Percentiles rank a stretch among this genome's conserved stretches.
phyloP scores from a whole-genome alignment of 1,140 invertebrate genomes.

The Elymnias hypermnestra region DNA sequence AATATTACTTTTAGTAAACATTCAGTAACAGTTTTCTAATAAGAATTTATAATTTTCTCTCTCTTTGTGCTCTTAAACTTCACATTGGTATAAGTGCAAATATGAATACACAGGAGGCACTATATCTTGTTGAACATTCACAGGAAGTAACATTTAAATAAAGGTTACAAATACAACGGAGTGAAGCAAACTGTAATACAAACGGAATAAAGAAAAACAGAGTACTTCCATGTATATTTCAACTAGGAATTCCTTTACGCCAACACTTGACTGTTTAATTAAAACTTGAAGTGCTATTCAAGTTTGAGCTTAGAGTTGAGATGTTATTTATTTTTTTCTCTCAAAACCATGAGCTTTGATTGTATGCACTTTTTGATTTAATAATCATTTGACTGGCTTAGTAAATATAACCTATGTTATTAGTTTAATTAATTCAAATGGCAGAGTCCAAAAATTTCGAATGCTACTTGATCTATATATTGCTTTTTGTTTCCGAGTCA shows the following conservation, averaged over 20 bases:
- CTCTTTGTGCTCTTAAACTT: not conserved
- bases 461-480: no score
- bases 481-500: no score
- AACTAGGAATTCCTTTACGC: constrained; percentile 14
- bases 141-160: constrained; percentile 5
- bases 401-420: no score
- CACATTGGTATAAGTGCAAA: not conserved
- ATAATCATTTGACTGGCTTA: no score
- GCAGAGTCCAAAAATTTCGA: no score
- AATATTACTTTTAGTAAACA: no score
- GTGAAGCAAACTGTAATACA: constrained; percentile 1
- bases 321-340: constrained; percentile 3
- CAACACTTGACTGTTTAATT: constrained; percentile 19
- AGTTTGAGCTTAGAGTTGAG: constrained; percentile 4
- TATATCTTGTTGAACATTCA: not conserved
- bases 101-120: not conserved
- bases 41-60: no score
- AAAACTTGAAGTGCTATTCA: constrained; percentile 15
- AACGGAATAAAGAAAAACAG: constrained; percentile 5
- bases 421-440: no score
- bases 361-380: no score
- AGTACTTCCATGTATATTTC: constrained; percentile 8
- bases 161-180: not conserved
- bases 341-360: no score
- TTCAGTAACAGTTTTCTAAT: no score